Percentiles rank a stretch among this genome's conserved stretches.
Evolutionary conservation across 1,140 invertebrate genomes (phyloP).

Genomic region (Manduca sexta): DNA sequence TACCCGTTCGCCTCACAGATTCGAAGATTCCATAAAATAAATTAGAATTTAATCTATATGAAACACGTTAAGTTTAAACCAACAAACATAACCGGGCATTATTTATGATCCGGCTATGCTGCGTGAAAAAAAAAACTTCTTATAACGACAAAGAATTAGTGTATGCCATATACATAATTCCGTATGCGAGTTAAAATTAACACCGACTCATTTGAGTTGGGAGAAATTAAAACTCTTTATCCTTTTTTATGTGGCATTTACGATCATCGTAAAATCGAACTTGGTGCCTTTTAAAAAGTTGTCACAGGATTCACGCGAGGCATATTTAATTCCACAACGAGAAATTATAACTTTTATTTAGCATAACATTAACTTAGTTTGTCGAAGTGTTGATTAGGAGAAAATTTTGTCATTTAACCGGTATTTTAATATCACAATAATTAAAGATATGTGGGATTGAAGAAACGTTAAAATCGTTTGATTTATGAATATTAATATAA

Average conservation of each 20-base stretch:
- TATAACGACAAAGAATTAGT: constrained; percentile 60
- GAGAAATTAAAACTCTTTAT: constrained; percentile 67
- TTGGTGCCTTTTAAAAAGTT: constrained; percentile 47
- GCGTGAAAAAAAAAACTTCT: constrained; percentile 41
- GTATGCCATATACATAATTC: constrained; percentile 31
- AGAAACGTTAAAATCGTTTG: not conserved
- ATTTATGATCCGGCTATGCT: constrained; percentile 48
- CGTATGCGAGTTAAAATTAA: constrained; percentile 58
- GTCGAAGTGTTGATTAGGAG: constrained; percentile 2
- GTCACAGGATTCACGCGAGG: constrained; percentile 33
- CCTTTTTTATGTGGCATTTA: constrained; percentile 69
- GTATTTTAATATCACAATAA: constrained; percentile 1
- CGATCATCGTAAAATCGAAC: constrained; percentile 53
- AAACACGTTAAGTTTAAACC: constrained; percentile 47
- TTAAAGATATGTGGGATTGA: not conserved
- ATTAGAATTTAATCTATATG: constrained; percentile 47
- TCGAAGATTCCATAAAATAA: constrained; percentile 36
- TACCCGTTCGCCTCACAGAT: constrained; percentile 5
- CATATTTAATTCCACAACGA: constrained; percentile 35
- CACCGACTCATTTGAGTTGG: constrained; percentile 51
- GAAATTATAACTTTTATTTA: constrained; percentile 18
- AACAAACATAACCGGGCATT: constrained; percentile 51
- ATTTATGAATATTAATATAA: not conserved
- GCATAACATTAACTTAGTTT: constrained; percentile 5
- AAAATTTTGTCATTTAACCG: not conserved